Evolutionary conservation across 2,888 invertebrate species (phyloP).

Genomic region (Drosophila affinis): DNA sequence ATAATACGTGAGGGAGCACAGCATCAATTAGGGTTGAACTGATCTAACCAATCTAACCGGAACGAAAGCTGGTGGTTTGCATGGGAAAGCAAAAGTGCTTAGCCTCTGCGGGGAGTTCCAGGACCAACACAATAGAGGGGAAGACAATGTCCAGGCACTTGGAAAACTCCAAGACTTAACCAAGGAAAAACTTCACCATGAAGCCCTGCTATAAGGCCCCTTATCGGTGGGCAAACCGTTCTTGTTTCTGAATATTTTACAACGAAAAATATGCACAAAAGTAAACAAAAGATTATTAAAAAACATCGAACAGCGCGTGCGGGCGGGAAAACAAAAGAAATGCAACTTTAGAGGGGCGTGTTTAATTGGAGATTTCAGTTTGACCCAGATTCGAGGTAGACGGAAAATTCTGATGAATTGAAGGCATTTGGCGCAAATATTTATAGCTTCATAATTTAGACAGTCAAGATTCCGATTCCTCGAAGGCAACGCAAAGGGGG

Average conservation of each 20-base stretch:
- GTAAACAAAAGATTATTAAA: conserved; percentile 21
- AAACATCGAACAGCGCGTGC: neutral
- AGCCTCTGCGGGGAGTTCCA: no score
- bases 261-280: conserved; percentile 10
- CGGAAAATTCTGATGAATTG: conserved; percentile 45
- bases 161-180: no score
- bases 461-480: conserved; percentile 47
- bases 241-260: conserved; percentile 19
- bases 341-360: conserved; percentile 31
- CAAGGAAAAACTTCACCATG: no score
- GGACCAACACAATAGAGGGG: no score
- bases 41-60: no score
- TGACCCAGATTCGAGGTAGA: conserved; percentile 53
- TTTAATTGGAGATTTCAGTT: conserved; percentile 8
- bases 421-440: conserved; percentile 49
- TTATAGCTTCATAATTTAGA: conserved; percentile 60
- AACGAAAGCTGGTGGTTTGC: no score
- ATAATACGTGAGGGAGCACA: neutral
- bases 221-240: neutral
- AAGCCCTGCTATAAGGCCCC: no score
- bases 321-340: conserved; percentile 11
- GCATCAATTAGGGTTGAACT: neutral
- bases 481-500: conserved; percentile 41
- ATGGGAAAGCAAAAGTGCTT: no score
- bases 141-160: no score